Base-by-base conservation (phyloP, 2,113 vertebrate species). In the Sphaerodactylus townsendi region DNA sequence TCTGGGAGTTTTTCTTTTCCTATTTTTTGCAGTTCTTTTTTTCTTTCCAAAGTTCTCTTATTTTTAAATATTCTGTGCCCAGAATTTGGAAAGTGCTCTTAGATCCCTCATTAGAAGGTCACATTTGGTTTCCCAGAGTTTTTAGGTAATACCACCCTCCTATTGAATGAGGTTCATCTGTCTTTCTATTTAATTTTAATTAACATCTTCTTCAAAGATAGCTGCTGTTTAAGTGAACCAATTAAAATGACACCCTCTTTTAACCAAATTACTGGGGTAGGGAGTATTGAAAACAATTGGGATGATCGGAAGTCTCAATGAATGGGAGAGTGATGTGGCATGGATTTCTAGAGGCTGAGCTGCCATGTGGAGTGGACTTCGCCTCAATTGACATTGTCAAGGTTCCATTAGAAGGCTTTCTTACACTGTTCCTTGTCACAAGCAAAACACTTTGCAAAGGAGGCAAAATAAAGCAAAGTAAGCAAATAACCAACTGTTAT, bases 21-120 rank as follows among this genome's bases (percentile, higher is more conserved):
- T n/a, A n/a, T n/a, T n/a, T n/a, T n/a, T n/a, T n/a, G n/a, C n/a
- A 0, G 0, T 1, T 78, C 75, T 85, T 65, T 64, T 35, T 37
- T 81, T 23, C 41, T 37, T 74, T 28, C 4, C 74, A 33, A 3
- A 56, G 85, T 56, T 0, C 21, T 64, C 56, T 5, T 72, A 30
- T 59, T 81, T 25, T 59, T 82, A 17, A 64, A 17, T 30, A 3
- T 1, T 46, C 75, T 86, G 82, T 65, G 21, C 2, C 37, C 17
- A 0, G 0, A 15, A 2, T 69, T 85, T 66, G 69, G 73, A 2
- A n/a, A 77, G 13, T 39, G 0, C 74, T 46, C 85, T 84, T 37
- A 14, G 65, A 75, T 78, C 33, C 5, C 19, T 83, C 84, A 65
- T 78, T 46, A 0, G 59, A 62, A 65, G 41, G 39, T 48, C 64